phyloP scores from a whole-genome alignment of 1,140 invertebrate species.

The Wiebesia pumilae region DNA sequence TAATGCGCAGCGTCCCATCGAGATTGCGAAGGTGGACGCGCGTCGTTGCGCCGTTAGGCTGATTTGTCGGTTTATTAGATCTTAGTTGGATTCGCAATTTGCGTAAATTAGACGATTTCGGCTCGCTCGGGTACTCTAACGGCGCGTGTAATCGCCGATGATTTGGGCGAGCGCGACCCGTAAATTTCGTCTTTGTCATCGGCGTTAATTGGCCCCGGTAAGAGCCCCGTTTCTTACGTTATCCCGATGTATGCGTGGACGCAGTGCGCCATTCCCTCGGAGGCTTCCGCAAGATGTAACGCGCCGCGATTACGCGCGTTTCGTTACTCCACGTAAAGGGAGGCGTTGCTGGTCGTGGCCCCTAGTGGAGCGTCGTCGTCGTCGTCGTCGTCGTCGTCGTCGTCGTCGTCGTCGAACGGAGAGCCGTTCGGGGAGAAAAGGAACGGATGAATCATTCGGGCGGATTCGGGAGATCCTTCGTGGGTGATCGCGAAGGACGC shows the following conservation, averaged over 20 bases:
- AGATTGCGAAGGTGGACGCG: not conserved
- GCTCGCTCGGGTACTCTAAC: conserved; percentile 57
- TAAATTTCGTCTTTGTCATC: conserved; percentile 31
- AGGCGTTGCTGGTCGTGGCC: too few relatives aligned
- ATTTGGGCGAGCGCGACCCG: conserved; percentile 51
- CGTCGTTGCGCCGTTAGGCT: conserved; percentile 62
- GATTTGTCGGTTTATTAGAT: conserved; percentile 76
- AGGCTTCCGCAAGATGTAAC: not conserved
- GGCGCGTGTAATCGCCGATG: conserved; percentile 65
- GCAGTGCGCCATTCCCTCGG: not conserved
- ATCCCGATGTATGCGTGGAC: not conserved
- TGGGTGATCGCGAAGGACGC: not conserved
- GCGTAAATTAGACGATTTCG: conserved; percentile 73
- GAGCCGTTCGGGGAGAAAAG: not conserved
- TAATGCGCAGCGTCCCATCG: not conserved
- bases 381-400: too few relatives aligned
- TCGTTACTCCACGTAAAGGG: too few relatives aligned
- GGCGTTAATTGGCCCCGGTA: not conserved
- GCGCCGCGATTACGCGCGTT: too few relatives aligned
- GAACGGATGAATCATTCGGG: not conserved
- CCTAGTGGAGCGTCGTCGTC: too few relatives aligned
- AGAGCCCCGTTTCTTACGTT: conserved; percentile 28
- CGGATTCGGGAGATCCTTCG: not conserved
- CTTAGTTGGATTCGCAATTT: conserved; percentile 71
- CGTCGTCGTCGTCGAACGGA: not conserved